phyloP scores from a whole-genome alignment of 2,888 invertebrate species.

The Trissolcus japonicus region DNA sequence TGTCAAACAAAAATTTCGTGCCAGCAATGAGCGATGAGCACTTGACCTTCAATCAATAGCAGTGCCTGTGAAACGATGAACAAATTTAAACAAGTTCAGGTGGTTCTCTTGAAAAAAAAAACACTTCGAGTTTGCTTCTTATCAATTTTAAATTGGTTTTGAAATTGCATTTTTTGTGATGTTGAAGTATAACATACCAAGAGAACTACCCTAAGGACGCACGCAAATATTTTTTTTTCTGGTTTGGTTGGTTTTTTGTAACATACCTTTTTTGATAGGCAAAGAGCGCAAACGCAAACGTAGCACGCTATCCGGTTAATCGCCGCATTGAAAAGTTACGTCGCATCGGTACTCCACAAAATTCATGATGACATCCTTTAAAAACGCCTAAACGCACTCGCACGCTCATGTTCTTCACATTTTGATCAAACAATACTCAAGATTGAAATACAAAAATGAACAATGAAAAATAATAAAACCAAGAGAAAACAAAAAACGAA shows the following conservation, averaged over 20 bases:
- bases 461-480: not conserved
- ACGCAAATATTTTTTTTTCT: conserved; percentile 60
- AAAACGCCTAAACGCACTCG: conserved; percentile 66
- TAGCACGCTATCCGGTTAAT: conserved; percentile 70
- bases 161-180: too few relatives aligned
- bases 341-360: conserved; percentile 65
- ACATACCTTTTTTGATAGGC: conserved; percentile 74
- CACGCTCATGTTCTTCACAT: conserved; percentile 44
- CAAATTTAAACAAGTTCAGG: conserved; percentile 14
- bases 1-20: conserved; percentile 15
- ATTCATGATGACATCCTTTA: conserved; percentile 54
- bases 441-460: not conserved
- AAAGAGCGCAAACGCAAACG: conserved; percentile 74
- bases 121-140: not conserved
- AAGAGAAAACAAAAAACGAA: not conserved
- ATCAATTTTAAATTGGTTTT: not conserved
- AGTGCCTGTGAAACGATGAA: conserved; percentile 55
- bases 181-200: too few relatives aligned
- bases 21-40: conserved; percentile 38
- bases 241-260: conserved; percentile 53
- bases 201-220: conserved; percentile 60
- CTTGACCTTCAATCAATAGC: conserved; percentile 12
- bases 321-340: conserved; percentile 67
- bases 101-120: not conserved
- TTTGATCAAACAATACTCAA: not conserved